Conservation (phyloP, 2,888 invertebrate species). For the Magallana nippona region DNA sequence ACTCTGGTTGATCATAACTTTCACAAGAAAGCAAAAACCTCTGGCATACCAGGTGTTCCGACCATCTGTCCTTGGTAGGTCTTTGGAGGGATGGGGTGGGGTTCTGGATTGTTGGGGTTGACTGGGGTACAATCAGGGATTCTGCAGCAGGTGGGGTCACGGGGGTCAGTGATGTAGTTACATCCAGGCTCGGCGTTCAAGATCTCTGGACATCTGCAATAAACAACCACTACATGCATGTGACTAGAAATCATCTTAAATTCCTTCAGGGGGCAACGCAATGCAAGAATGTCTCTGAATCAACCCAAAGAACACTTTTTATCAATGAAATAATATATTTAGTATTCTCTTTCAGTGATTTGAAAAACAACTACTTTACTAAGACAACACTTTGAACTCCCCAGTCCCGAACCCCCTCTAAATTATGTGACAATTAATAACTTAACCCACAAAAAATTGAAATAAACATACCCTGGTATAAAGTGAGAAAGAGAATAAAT, state of each 20-base stretch:
- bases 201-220: conserved; percentile 65
- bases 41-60: conserved; percentile 15
- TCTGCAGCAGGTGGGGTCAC: conserved; percentile 66
- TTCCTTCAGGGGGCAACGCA: too few species aligned
- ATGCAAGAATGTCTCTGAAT: too few species aligned
- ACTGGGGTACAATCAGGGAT: conserved; percentile 59
- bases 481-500: not conserved
- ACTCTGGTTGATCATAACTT: not conserved
- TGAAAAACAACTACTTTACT: too few species aligned
- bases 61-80: conserved; percentile 53
- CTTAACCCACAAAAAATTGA: too few species aligned
- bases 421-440: too few species aligned
- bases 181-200: conserved; percentile 59
- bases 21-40: not conserved
- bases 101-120: conserved; percentile 52
- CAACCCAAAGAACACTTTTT: too few species aligned
- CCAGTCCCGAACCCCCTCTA: too few species aligned
- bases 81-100: conserved; percentile 60
- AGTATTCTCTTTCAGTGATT: too few species aligned
- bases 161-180: conserved; percentile 62
- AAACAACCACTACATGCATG: not conserved
- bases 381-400: too few species aligned
- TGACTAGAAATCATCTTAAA: too few species aligned
- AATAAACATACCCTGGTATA: too few species aligned
- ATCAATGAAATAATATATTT: too few species aligned